Percentiles rank a stretch among this genome's conserved stretches.
Evolutionary conservation across 2,113 vertebrate genomes (phyloP).

Genomic region (Rhea americana): DNA sequence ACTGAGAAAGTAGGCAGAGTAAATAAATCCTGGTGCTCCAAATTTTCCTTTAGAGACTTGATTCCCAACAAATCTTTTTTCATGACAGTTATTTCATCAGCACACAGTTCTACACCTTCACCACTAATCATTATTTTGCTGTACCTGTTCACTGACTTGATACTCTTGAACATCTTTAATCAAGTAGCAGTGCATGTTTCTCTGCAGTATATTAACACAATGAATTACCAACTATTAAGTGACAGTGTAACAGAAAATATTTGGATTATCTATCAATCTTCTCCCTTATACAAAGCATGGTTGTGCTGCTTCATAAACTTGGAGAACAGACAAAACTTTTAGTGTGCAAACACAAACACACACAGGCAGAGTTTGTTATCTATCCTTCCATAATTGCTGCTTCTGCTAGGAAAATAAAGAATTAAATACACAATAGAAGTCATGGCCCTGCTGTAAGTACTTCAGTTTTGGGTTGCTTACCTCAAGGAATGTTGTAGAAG

Average conservation of each 20-base stretch:
- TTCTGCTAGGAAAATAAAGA: background rate
- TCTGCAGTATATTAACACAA: background rate
- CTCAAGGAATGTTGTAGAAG: background rate
- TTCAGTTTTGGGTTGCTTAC: background rate
- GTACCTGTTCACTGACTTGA: background rate
- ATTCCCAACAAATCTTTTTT: background rate
- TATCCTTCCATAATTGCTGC: background rate
- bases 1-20: background rate
- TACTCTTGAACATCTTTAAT: background rate
- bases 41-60: background rate
- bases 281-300: background rate
- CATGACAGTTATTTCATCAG: background rate
- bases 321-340: background rate
- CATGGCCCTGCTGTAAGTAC: background rate
- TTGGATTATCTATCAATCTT: background rate
- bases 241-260: background rate
- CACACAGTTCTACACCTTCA: background rate
- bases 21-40: background rate
- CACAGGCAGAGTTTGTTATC: background rate
- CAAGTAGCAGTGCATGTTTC: background rate
- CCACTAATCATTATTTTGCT: background rate
- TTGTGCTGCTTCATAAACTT: background rate
- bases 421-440: background rate
- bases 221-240: background rate
- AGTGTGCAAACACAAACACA: accelerated